Evolutionary conservation across 2,888 invertebrate species (phyloP).

Genomic region (Automeris io): DNA sequence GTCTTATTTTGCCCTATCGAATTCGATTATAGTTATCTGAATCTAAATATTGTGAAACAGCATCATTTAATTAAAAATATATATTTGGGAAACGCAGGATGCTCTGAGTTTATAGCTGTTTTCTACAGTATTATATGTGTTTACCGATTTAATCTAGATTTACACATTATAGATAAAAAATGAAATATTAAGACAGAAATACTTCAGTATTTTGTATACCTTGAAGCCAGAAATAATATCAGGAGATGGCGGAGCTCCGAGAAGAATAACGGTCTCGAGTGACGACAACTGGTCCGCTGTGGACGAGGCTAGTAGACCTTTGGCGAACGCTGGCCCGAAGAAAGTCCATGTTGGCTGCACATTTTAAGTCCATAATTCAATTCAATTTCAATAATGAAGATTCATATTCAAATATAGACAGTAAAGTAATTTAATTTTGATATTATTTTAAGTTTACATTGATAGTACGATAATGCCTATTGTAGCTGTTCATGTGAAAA

Average conservation of each 20-base stretch:
- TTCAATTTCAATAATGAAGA: not conserved
- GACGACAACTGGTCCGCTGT: slow-evolving; percentile 28
- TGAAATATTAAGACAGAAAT: not conserved
- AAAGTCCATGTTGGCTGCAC: slow-evolving; percentile 37
- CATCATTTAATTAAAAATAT: too few species aligned
- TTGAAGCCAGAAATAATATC: slow-evolving; percentile 20
- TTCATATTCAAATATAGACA: not conserved
- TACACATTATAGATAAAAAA: too few species aligned
- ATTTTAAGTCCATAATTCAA: not conserved
- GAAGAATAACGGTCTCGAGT: slow-evolving; percentile 24
- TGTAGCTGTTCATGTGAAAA: too few species aligned
- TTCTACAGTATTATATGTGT: too few species aligned
- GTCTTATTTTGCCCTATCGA: too few species aligned
- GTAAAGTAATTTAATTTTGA: not conserved
- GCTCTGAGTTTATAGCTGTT: too few species aligned
- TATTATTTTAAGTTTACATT: too few species aligned
- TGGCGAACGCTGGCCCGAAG: slow-evolving; percentile 29
- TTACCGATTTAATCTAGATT: too few species aligned
- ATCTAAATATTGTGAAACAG: too few species aligned
- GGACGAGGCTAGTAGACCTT: slow-evolving; percentile 17
- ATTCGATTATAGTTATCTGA: too few species aligned
- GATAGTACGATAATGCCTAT: too few species aligned
- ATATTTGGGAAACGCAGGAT: too few species aligned
- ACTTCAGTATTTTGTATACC: slow-evolving; percentile 12
- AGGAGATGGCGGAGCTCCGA: slow-evolving; percentile 30